Evolutionary conservation across 2,113 vertebrate species (phyloP).

Genomic region (Laterallus jamaicensis): DNA sequence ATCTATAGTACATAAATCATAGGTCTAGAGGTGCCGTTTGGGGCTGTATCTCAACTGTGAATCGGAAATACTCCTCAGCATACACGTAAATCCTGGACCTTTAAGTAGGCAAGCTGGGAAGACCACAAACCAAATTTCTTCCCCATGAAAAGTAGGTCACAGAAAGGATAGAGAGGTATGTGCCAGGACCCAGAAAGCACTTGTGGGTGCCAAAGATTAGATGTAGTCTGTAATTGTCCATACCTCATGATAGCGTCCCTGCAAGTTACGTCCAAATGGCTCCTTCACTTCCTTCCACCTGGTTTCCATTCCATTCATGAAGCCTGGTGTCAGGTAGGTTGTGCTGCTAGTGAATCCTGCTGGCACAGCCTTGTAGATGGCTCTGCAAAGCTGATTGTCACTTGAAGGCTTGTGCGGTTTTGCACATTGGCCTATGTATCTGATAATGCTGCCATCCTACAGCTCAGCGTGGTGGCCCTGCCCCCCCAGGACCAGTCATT

Average conservation of each 20-base stretch:
- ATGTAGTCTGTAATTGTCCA: not conserved
- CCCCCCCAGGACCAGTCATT: not conserved
- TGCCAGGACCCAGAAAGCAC: not conserved
- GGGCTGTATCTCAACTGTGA: not conserved
- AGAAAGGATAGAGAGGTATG: not conserved
- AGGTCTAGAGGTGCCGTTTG: not conserved
- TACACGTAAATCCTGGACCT: not conserved
- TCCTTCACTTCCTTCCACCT: not conserved
- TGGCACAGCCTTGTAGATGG: not conserved
- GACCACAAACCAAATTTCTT: not conserved
- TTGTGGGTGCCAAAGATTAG: not conserved
- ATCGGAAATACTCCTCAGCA: not conserved
- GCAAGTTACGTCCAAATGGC: not conserved
- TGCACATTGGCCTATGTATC: not conserved
- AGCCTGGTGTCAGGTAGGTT: not conserved
- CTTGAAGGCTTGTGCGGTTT: not conserved
- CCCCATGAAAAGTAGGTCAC: not conserved
- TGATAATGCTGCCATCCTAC: not conserved
- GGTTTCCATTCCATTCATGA: not conserved
- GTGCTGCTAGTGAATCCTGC: accelerated
- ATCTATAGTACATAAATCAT: not conserved
- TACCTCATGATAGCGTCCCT: not conserved
- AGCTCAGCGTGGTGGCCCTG: not conserved
- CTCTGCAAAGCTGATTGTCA: not conserved
- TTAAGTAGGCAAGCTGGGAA: not conserved